These are phyloP conservation scores for Carassius gibelio DNA, from an alignment of 2,113 vertebrate genomes.

Conservation along the genomic window DNA sequence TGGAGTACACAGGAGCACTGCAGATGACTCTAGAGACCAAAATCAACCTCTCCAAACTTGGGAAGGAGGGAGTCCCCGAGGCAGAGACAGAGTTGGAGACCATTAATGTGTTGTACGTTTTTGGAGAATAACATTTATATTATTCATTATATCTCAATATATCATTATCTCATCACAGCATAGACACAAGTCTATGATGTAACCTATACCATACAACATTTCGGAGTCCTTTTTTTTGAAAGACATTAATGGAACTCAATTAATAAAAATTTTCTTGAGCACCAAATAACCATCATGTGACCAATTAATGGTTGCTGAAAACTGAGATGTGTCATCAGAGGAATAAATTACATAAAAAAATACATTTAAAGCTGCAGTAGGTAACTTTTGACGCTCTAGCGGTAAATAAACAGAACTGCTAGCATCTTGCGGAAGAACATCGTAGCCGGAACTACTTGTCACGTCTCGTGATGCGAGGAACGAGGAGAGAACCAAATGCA, in stretches of 20 bases:
- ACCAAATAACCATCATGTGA: not conserved
- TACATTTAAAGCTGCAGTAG: too few relatives aligned
- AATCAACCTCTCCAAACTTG: conserved; percentile 87
- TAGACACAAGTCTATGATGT: not conserved
- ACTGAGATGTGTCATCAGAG: not conserved
- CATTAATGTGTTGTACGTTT: conserved; percentile 70
- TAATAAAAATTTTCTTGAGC: not conserved
- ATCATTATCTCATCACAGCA: not conserved
- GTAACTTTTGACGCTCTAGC: too few relatives aligned
- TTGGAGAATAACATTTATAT: not conserved
- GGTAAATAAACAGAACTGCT: too few relatives aligned
- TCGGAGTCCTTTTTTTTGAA: not conserved
- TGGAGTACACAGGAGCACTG: conserved; percentile 82
- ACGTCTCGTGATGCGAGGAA: too few relatives aligned
- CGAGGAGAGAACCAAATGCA: too few relatives aligned
- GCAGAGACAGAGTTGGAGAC: conserved; percentile 56
- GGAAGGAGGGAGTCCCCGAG: conserved; percentile 80
- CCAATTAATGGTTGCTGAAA: not conserved
- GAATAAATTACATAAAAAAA: too few relatives aligned
- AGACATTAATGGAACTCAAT: not conserved
- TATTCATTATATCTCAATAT: not conserved
- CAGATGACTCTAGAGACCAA: conserved; percentile 91
- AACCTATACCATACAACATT: not conserved
- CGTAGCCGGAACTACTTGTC: too few relatives aligned
- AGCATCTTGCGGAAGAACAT: too few relatives aligned